Evolutionary conservation across 2,797 vertebrate genomes (phyloP), one percentile per base, ranked within the genome.

Genomic region (Ficedula albicollis): DNA sequence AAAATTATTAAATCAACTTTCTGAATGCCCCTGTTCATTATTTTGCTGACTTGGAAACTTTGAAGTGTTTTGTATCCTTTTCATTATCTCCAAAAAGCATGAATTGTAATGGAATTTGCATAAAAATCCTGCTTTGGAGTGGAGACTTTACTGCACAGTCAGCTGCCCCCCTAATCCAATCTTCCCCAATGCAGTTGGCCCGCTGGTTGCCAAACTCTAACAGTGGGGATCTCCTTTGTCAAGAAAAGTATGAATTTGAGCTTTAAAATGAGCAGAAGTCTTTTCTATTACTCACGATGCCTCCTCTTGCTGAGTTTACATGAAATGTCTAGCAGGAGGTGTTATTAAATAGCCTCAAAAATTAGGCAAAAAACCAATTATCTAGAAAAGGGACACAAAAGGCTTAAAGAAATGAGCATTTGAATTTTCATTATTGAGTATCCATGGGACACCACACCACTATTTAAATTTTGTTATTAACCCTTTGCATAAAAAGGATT

Each of bases 161-260:
- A 98, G 98, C 97, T 97, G 97, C 97, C 97, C 97, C 98, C 90
- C 97, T 99, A 99, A 99, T 99, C 98, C 99, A 99, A 98, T 99
- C 98, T 98, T 98, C 96, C 96, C 98, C 98, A 97, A 97, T 98
- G 97, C 97, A 94, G 97, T 97, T 98, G 98, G 97, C 96, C 95
- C 46, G 96, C 98, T 84, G 96, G 97, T 98, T 98, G 97, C 98
- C 97, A 98, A 98, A 98, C 97, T 98, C 97, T 96, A 98, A 97
- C 98, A 99, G 98, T 98, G 96, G 98, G 98, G 97, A 98, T 97
- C 98, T 97, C 96, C 98, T 99, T 99, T 98, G 98, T 98, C 97
- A 95, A 94, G 97, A 96, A 98, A 98, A 98, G 97, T 98, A 98
- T 97, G 98, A 98, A 98, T 98, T 97, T 97, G 96, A 98, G 98